Base-by-base conservation (phyloP, 2,888 invertebrate genomes). In the Leuctra nigra region DNA sequence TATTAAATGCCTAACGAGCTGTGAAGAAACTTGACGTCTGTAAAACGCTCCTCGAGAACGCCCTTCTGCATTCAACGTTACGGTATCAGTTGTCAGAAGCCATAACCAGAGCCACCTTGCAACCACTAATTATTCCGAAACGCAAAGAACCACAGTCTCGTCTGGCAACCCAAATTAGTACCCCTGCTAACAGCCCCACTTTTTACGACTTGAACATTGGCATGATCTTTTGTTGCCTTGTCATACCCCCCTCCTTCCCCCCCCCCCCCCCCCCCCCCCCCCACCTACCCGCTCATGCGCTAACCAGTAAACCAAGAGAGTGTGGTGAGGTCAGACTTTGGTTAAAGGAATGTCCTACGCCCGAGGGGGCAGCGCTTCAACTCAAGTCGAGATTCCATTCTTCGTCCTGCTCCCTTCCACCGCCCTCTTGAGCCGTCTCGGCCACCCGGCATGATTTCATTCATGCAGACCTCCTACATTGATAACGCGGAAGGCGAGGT, bases 381-480 rank as follows among this genome's bases (percentile, higher is more conserved):
- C 59, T 53, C 55, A 13, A 38, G 44, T 18, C 35, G 44, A 59
- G 59, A 57, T 59, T 60, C 60, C 60, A 56, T 59, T 59, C 61
- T 53, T 55, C 59, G 25, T 39, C 54, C 58, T 36, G 52, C 70
- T 68, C 68, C 69, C 59, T 46, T 53, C 20, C 41, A n/a, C 20
- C 18, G 16, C 16, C 23, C 23, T 6, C 22, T 23, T 20, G n/a
- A 44, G 44, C 22, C n/a, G 18, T 11, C 22, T 39, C 53, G 56
- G 50, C 62, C 59, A 62, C 57, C 62, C 57, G 58, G 55, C 47
- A n/a, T 20, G 33, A 59, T 56, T 75, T 75, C 76, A 76, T 77
- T 77, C 77, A 77, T 77, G 73, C 67, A 69, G 76, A 76, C 76
- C 77, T 77, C 77, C 77, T 75, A 76, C 73, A 72, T 72, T 67